Percentiles rank a stretch among this genome's conserved stretches.
Conservation (phyloP, 2,888 invertebrate species). For the Euplagia quadripunctaria region DNA sequence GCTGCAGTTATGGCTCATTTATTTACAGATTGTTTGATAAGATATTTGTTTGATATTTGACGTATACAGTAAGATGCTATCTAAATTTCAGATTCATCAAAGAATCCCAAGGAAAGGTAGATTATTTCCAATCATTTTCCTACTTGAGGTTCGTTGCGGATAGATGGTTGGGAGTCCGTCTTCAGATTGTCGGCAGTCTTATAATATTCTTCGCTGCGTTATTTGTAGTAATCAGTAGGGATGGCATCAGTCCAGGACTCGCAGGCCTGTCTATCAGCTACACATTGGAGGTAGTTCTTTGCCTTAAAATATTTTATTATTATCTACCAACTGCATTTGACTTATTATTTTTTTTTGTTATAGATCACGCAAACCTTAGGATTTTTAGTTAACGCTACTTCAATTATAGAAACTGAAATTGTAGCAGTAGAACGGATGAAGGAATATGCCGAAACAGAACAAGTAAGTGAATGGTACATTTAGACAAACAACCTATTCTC, state of each 20-base stretch:
- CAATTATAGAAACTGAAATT: slow-evolving; percentile 98
- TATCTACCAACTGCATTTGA: background rate
- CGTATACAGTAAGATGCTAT: background rate
- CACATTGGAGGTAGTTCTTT: slow-evolving; percentile 90
- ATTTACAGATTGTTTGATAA: background rate
- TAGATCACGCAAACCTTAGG: slow-evolving; percentile 98
- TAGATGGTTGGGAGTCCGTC: slow-evolving; percentile 97
- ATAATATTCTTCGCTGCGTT: slow-evolving; percentile 98
- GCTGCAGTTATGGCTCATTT: background rate
- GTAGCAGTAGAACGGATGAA: slow-evolving; percentile 99
- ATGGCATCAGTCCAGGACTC: slow-evolving; percentile 91
- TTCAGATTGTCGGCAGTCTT: slow-evolving; percentile 98
- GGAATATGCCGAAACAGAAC: slow-evolving; percentile 96
- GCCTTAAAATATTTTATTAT: background rate
- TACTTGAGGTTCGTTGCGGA: slow-evolving; percentile 97
- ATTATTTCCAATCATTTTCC: slow-evolving; percentile 97
- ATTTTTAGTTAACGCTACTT: slow-evolving; percentile 98
- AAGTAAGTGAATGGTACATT: slow-evolving; percentile 72
- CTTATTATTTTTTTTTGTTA: slow-evolving; percentile 20
- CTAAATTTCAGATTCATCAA: slow-evolving; percentile 90
- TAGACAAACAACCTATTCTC: background rate
- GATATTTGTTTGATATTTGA: background rate
- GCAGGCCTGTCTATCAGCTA: slow-evolving; percentile 97
- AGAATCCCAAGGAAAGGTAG: slow-evolving; percentile 97
- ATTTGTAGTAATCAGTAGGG: slow-evolving; percentile 94